Evolutionary conservation across 2,113 vertebrate species (phyloP), one percentile per base, ranked within the genome.

Genomic region (Salvelinus sp.): DNA sequence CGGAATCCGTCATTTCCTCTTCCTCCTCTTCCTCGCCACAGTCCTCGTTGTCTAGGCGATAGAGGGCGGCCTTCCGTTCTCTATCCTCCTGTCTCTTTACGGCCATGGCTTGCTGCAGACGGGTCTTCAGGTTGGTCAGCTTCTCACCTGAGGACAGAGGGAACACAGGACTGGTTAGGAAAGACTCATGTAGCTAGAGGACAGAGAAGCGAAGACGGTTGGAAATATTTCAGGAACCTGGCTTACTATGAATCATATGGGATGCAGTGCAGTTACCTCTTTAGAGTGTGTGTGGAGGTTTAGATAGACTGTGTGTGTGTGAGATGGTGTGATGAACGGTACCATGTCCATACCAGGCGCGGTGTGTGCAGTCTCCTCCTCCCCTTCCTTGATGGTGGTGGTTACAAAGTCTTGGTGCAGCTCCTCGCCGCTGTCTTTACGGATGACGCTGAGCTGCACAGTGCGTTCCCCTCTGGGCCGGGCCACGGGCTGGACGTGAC

Each of bases 21-120:
- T 96, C 97, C 65, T 96, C 97, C 20, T 97, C 97, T 1, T 96
- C 91, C 48, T 96, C 95, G 75, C 91, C 91, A 70, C 95, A 91
- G 1, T 98, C 96, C 86, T 99, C 97, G n/a, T 99, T 98, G 91
- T 99, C 97, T 6, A 98, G 91, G 33, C 94, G 94, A 69, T 94
- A 89, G 23, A 99, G 84, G 0, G 95, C 96, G 0, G 95, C 95
- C 2, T 94, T 91, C 72, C 96, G 96, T 0, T 88, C 93, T 10
- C 98, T 88, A 22, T 98, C 98, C 88, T 96, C 96, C 20, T 76
- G 85, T 70, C 98, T 92, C 62, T 95, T 94, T 12, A 94, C 91
- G 20, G 96, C 97, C 98, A 99, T 99, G 83, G 96, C 97, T 74
- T 95, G 91, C 92, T 97, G 97, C 2, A 99, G 94, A 67, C 96